Evolutionary conservation across 2,888 invertebrate genomes (phyloP).

Genomic region (Drosophila nr. perissopoda): DNA sequence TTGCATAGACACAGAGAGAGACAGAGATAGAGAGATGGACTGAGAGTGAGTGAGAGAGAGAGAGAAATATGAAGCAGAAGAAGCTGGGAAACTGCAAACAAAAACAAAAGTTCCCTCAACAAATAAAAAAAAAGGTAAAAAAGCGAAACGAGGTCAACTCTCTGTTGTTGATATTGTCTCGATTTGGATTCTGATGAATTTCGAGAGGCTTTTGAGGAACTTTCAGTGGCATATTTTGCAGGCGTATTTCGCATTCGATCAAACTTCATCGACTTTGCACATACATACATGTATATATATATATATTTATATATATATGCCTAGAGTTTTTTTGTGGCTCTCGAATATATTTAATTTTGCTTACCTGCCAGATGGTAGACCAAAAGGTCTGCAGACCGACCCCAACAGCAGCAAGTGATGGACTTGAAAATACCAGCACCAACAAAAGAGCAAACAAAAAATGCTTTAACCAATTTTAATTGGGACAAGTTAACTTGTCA

Average conservation of each 20-base stretch:
- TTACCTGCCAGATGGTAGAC: slow-evolving; percentile 31
- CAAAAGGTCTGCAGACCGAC: not conserved
- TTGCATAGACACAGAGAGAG: slow-evolving; percentile 39
- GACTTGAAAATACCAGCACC: slow-evolving; percentile 2
- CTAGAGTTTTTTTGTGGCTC: slow-evolving; percentile 6
- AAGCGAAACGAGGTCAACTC: slow-evolving; percentile 58
- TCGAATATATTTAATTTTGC: slow-evolving; percentile 18
- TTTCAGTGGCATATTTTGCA: slow-evolving; percentile 22
- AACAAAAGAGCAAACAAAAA: not conserved
- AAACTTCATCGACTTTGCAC: slow-evolving; percentile 38
- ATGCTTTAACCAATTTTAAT: not conserved
- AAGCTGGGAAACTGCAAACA: slow-evolving; percentile 55
- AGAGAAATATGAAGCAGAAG: slow-evolving; percentile 6
- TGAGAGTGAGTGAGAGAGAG: not conserved
- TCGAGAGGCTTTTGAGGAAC: slow-evolving; percentile 40
- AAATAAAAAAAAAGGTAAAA: slow-evolving; percentile 5
- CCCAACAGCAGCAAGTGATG: not conserved
- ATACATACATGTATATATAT: not conserved
- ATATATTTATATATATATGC: not conserved
- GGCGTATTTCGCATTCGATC: slow-evolving; percentile 31
- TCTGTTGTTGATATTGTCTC: slow-evolving; percentile 24
- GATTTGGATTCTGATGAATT: slow-evolving; percentile 34
- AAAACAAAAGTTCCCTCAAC: slow-evolving; percentile 57
- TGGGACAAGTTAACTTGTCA: not conserved
- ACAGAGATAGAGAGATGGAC: slow-evolving; percentile 2